phyloP scores from a whole-genome alignment of 1,140 invertebrate species.

The Drosophila azteca region DNA sequence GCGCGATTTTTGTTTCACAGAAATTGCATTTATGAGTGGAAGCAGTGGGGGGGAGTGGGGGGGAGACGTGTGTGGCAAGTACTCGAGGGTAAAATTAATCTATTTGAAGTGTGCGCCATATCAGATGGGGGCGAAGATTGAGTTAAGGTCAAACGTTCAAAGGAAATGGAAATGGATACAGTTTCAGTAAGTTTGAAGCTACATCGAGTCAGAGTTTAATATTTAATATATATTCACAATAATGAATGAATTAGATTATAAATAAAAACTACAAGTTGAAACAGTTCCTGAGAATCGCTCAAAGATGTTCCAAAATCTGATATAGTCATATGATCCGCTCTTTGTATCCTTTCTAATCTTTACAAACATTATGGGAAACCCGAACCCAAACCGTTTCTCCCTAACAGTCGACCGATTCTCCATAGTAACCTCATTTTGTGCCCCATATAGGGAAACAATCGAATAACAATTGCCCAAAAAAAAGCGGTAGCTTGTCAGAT shows the following conservation, averaged over 20 bases:
- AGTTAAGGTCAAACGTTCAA: slow-evolving; percentile 2
- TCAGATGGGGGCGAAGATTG: slow-evolving; percentile 2
- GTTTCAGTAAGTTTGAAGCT: not conserved
- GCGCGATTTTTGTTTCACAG: slow-evolving; percentile 42
- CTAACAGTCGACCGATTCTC: slow-evolving; percentile 15
- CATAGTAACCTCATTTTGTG: slow-evolving; percentile 45
- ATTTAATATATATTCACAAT: too few species aligned
- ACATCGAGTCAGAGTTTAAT: too few species aligned
- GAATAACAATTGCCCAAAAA: slow-evolving; percentile 49
- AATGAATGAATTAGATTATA: too few species aligned
- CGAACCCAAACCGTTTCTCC: slow-evolving; percentile 17
- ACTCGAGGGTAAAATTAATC: slow-evolving; percentile 63
- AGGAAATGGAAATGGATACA: slow-evolving; percentile 4
- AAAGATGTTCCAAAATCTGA: too few species aligned
- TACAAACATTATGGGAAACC: slow-evolving; percentile 26
- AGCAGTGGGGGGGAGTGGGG: slow-evolving; percentile 6
- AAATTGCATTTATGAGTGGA: slow-evolving; percentile 65
- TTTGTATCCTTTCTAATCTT: slow-evolving; percentile 16
- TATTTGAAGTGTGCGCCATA: slow-evolving; percentile 58
- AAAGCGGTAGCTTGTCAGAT: slow-evolving; percentile 59
- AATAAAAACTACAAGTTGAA: too few species aligned
- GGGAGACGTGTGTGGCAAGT: slow-evolving; percentile 1
- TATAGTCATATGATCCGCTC: slow-evolving; percentile 13
- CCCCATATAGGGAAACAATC: slow-evolving; percentile 53
- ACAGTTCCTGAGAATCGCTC: too few species aligned